phyloP scores from a whole-genome alignment of 2,888 invertebrate genomes.

The Spialia ferax region DNA sequence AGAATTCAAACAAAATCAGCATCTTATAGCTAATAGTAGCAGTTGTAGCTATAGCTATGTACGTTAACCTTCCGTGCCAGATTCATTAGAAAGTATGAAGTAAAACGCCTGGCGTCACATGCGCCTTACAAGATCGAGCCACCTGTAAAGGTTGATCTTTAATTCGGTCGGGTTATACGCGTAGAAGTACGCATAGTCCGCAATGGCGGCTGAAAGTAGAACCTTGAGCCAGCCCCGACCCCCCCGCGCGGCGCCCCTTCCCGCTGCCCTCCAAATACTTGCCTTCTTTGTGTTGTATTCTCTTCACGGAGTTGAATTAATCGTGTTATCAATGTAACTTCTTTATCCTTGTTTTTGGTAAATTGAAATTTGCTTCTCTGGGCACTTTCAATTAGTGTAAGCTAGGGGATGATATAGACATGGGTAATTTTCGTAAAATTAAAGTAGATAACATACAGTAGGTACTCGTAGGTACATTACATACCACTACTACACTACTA shows the following conservation, averaged over 20 bases:
- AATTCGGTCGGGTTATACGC: constrained; percentile 60
- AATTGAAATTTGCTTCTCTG: too few relatives aligned
- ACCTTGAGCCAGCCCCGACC: constrained; percentile 63
- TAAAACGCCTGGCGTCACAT: constrained; percentile 29
- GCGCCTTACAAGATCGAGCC: constrained; percentile 17
- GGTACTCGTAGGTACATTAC: too few relatives aligned
- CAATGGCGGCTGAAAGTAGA: constrained; percentile 69
- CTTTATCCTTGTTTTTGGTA: constrained; percentile 1
- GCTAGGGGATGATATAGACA: too few relatives aligned
- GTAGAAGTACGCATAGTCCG: constrained; percentile 78
- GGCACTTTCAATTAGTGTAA: too few relatives aligned
- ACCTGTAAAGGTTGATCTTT: constrained; percentile 37
- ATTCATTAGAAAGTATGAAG: constrained; percentile 37
- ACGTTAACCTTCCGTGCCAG: constrained; percentile 3
- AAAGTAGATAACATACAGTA: too few relatives aligned
- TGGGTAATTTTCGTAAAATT: too few relatives aligned
- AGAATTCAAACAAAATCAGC: too few relatives aligned
- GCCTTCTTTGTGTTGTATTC: constrained; percentile 56
- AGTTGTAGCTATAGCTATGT: neutral
- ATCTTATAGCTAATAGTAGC: too few relatives aligned
- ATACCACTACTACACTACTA: too few relatives aligned
- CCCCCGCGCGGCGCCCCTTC: constrained; percentile 47
- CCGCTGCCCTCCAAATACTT: constrained; percentile 57
- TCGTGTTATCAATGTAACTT: constrained; percentile 25
- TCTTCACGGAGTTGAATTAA: constrained; percentile 43